Evolutionary conservation across 2,888 invertebrate species (phyloP).

Genomic region (Athripsodes cinereus): DNA sequence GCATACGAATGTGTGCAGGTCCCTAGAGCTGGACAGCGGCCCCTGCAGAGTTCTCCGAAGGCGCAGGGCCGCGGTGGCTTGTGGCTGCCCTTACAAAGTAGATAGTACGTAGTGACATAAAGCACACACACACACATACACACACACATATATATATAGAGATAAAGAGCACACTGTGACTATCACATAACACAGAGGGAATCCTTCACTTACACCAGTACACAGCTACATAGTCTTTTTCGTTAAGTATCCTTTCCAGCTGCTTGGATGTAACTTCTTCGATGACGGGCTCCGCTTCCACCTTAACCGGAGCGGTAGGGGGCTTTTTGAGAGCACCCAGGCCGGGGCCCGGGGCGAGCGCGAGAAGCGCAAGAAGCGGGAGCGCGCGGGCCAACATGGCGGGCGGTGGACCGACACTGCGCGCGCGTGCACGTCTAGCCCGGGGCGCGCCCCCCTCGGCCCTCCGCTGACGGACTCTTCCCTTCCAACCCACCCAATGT

Average conservation of each 20-base stretch:
- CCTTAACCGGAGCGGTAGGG: conserved; percentile 37
- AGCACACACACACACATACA: conserved; percentile 2
- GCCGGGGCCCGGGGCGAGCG: conserved; percentile 38
- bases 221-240: conserved; percentile 91
- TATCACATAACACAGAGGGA: conserved; percentile 5
- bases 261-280: conserved; percentile 92
- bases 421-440: conserved; percentile 25
- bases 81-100: too few relatives aligned
- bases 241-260: conserved; percentile 81
- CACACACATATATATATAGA: background rate
- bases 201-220: conserved; percentile 86
- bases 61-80: too few relatives aligned
- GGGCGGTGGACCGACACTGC: conserved; percentile 25
- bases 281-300: conserved; percentile 68
- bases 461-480: conserved; percentile 28
- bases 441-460: conserved; percentile 33
- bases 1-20: too few relatives aligned
- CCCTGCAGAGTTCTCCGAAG: too few relatives aligned
- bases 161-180: background rate
- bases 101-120: background rate
- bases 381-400: conserved; percentile 40
- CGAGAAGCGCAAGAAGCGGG: conserved; percentile 45
- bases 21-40: too few relatives aligned
- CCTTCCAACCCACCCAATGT: conserved; percentile 14
- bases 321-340: conserved; percentile 39